Evolutionary conservation across 2,888 invertebrate species (phyloP).

Genomic region (Drosophila subquinaria): DNA sequence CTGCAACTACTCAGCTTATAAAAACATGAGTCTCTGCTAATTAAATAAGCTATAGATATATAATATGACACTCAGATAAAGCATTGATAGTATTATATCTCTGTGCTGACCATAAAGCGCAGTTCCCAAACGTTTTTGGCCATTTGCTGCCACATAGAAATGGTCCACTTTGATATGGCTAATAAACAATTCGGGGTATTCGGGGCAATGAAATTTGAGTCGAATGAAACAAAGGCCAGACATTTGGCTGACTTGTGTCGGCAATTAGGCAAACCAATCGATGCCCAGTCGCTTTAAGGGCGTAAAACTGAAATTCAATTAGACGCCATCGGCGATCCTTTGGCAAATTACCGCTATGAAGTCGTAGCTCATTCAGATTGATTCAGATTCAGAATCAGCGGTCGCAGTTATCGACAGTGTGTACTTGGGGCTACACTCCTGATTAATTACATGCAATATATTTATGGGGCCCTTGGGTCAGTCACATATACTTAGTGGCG

Average conservation of each 20-base stretch:
- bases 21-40: constrained; percentile 7
- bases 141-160: constrained; percentile 2
- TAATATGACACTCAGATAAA: background rate
- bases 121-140: constrained; percentile 4
- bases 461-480: constrained; percentile 43
- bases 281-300: constrained; percentile 11
- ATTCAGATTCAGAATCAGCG: constrained; percentile 45
- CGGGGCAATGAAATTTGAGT: constrained; percentile 41
- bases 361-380: constrained; percentile 32
- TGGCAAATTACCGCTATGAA: constrained; percentile 57
- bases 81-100: background rate
- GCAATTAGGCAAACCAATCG: constrained; percentile 56
- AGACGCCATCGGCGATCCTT: constrained; percentile 56
- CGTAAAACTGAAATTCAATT: constrained; percentile 70
- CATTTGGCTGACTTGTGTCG: constrained; percentile 19
- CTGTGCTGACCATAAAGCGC: constrained; percentile 33
- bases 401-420: constrained; percentile 49
- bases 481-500: constrained; percentile 22
- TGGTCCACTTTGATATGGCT: constrained; percentile 23
- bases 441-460: constrained; percentile 79
- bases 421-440: constrained; percentile 24
- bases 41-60: constrained; percentile 25
- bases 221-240: constrained; percentile 35
- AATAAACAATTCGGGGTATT: constrained; percentile 53
- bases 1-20: background rate